phyloP scores from a whole-genome alignment of 2,888 invertebrate species.

The Drosophila cracens region DNA sequence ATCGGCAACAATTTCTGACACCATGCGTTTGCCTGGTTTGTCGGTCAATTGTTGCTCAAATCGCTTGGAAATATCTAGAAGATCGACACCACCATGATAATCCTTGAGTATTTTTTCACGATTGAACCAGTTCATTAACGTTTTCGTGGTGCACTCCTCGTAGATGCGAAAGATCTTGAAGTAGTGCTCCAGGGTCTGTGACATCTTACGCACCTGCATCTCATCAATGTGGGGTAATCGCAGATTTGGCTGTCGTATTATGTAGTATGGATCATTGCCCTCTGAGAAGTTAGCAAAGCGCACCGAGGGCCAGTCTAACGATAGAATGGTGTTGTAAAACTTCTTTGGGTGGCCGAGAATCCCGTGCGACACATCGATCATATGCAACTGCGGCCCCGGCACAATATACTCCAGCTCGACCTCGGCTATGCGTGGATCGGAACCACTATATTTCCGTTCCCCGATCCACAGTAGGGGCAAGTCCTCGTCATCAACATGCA shows the following conservation, averaged over 20 bases:
- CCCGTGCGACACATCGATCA: constrained; percentile 14
- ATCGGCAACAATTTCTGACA: background rate
- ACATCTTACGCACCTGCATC: background rate
- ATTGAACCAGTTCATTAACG: constrained; percentile 1
- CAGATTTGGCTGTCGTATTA: constrained; percentile 7
- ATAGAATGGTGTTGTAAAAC: constrained; percentile 16
- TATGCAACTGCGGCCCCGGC: constrained; percentile 8
- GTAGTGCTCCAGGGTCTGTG: constrained; percentile 2
- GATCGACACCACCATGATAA: background rate
- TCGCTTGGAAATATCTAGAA: constrained; percentile 5
- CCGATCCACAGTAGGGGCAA: constrained; percentile 29
- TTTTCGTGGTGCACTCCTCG: background rate
- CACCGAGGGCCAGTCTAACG: constrained; percentile 17
- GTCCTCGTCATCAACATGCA: constrained; percentile 6
- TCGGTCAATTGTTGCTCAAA: background rate
- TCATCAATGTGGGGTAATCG: constrained; percentile 10
- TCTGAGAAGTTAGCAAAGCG: constrained; percentile 14
- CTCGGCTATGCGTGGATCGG: constrained; percentile 11
- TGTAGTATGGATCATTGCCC: constrained; percentile 8
- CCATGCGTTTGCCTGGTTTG: background rate
- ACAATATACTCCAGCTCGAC: constrained; percentile 21
- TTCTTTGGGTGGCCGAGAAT: constrained; percentile 20
- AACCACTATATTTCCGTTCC: constrained; percentile 12
- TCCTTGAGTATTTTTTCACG: constrained; percentile 1
- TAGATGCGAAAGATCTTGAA: constrained; percentile 17